Base-by-base conservation (phyloP, 2,113 vertebrate species). In the Girardinichthys multiradiatus region DNA sequence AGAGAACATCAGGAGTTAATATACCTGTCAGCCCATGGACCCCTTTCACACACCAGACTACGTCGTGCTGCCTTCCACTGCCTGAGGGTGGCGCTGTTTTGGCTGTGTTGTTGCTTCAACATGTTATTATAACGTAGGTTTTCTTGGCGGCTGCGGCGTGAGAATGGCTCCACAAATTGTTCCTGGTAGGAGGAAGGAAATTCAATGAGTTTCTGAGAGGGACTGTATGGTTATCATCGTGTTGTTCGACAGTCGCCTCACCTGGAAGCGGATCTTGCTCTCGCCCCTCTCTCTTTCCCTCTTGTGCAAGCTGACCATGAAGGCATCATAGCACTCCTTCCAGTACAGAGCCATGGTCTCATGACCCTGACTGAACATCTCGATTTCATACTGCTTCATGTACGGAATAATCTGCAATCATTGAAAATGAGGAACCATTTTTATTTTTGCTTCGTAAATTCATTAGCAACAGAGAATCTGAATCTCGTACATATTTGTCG, bases 261-360 rank as follows among this genome's bases (percentile, higher is more conserved):
- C 98, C 97, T 99, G 96, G 91, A 99, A 99, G 85, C 95, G 96
- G 75, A 98, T 96, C 82, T 99, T 99, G 94, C 97, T 98, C 93
- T 99, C 97, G 28, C 97, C 98, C 73, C 95, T 91, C 74, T 99
- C 97, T 17, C 97, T 79, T 71, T 99, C 97, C 76, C 97, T 90
- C 72, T 88, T 96, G 83, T 99, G 97, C 91, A 97, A 93, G 76
- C 94, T 98, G 84, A 98, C 93, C 97, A 98, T 99, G 90, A 97
- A 95, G 0, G 95, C 94, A 91, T 99, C 97, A 9, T 96, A 97
- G 89, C 97, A 98, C 70, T 97, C 95, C 79, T 98, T 99, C 97
- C 97, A 99, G 83, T 94, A 99, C 63, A 97, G 91, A 63, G 96
- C 96, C 96, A 97, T 98, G 74, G 81, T 93, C 89, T 98, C 97